Base-by-base conservation (phyloP, 2,113 vertebrate genomes). In the Thalassarche chlororhynchos region DNA sequence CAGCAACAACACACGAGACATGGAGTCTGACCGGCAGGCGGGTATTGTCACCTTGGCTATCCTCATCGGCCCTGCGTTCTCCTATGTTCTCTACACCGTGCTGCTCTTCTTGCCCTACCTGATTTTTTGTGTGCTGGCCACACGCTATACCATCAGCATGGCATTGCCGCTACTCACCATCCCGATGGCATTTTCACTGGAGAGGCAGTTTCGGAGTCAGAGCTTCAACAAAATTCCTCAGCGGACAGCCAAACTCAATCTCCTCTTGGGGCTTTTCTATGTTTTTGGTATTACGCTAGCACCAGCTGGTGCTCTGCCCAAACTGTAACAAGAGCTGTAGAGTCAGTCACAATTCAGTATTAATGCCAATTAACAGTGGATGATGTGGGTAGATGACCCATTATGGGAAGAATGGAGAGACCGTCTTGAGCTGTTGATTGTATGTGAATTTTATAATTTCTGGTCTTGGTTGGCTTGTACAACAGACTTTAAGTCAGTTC, bases 1-100 rank as follows among this genome's bases (percentile, higher is more conserved):
- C 98, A 99, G 99, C 98, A 99, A 99, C 99, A 99, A 99, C 98
- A 99, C 99, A 0, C 98, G 99, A 93, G 99, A 99, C 98, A 98
- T 99, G 99, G 99, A 99, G 93, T 99, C 99, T 0, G 99, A 99
- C 98, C 99, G 84, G 85, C 99, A 99, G 95, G 99, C 99, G 0
- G 99, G 99, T 71, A 99, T 99, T 6, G 99, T 99, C 97, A 99
- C 99, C 1, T 77, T 99, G 95, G 99, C 99, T 92, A 99, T 99
- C 97, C 99, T 99, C 70, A 98, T 99, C 2, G 99, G 99, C 17
- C 99, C 99, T 18, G 98, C 98, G 2, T 94, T 99, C 66, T 99
- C 99, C 75, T 99, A 99, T 36, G n/a, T 99, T 31, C 98, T 99
- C 87, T 99, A 99, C 98, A 99, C 98, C 62, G 82, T 99, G 51